Percentiles rank a stretch among this genome's conserved stretches.
Conservation (phyloP, 2,113 vertebrate genomes). For the Microtus oregoni region DNA sequence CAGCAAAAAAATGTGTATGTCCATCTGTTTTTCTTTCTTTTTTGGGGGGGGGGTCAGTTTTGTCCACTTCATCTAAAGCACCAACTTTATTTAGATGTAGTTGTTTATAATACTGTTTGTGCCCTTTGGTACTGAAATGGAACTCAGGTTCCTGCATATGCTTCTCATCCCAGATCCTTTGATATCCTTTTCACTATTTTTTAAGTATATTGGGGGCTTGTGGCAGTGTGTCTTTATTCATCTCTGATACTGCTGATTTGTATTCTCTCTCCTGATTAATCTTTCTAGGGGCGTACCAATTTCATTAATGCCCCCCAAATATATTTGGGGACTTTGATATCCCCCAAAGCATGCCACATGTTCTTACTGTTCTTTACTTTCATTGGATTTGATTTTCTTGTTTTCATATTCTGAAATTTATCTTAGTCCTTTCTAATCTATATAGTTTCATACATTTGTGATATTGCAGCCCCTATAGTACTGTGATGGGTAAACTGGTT, state of each 20-base stretch:
- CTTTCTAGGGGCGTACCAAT: conserved; percentile 23
- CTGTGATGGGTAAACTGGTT: background rate
- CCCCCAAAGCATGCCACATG: background rate
- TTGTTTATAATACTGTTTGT: background rate
- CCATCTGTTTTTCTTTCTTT: background rate
- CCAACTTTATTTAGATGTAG: conserved; percentile 24
- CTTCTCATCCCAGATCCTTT: background rate
- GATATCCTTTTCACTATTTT: background rate
- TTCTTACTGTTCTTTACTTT: background rate
- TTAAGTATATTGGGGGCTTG: background rate
- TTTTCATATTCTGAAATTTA: conserved; percentile 34
- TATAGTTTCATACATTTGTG: conserved; percentile 48
- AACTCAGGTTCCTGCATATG: background rate
- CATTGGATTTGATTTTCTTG: conserved; percentile 9
- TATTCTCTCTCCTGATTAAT: background rate
- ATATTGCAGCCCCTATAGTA: background rate
- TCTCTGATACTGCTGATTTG: conserved; percentile 30
- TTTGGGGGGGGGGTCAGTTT: background rate
- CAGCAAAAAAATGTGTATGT: background rate
- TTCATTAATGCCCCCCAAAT: background rate
- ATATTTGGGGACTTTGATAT: background rate
- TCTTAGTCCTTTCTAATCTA: conserved; percentile 14
- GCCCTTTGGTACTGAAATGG: background rate
- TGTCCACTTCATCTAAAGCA: conserved; percentile 3
- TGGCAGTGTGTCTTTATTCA: conserved; percentile 19